Evolutionary conservation across 2,113 vertebrate genomes (phyloP), one percentile per base, ranked within the genome.

Genomic region (Labeo rohita): DNA sequence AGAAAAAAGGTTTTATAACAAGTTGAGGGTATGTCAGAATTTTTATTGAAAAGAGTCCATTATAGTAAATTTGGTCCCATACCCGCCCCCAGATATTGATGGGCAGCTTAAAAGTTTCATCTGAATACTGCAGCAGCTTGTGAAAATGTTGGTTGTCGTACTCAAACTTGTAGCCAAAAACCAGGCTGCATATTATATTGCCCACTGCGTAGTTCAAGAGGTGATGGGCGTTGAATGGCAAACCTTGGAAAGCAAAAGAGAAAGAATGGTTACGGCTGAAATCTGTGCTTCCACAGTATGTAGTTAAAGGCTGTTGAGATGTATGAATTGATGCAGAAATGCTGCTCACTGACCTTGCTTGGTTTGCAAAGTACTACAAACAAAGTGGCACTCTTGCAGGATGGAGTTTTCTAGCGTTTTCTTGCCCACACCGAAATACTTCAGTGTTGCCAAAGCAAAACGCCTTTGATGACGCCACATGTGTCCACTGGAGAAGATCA

Each of bases 141-240:
- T 39, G 23, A 85, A 75, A 85, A 45, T 1, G 47, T 8, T 6
- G 81, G 88, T 95, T 92, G 5, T 93, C 79, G 79, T 95, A 95
- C 12, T 95, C 93, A 0, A 95, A 96, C 78, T 93, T 92, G 36
- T 91, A 87, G 47, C 95, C 95, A 89, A 96, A 96, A 85, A 93
- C 94, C 88, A 96, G 79, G 18, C 93, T 94, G 47, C 94, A 95
- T 85, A 96, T 96, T 56, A 96, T 92, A 63, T 95, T 96, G 0
- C 93, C 95, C 90, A 95, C 94, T 36, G 95, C 94, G 0, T 89
- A 90, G 18, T 93, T 95, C 54, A 95, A 94, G 86, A 92, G 93
- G 83, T 94, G 92, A 21, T 95, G 94, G 72, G 95, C 94, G 81
- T 95, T 80, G 80, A 91, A 90, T 8, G 89, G 81, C 49, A 89